Evolutionary conservation across 2,888 invertebrate genomes (phyloP).

Genomic region (Molanna angustata): DNA sequence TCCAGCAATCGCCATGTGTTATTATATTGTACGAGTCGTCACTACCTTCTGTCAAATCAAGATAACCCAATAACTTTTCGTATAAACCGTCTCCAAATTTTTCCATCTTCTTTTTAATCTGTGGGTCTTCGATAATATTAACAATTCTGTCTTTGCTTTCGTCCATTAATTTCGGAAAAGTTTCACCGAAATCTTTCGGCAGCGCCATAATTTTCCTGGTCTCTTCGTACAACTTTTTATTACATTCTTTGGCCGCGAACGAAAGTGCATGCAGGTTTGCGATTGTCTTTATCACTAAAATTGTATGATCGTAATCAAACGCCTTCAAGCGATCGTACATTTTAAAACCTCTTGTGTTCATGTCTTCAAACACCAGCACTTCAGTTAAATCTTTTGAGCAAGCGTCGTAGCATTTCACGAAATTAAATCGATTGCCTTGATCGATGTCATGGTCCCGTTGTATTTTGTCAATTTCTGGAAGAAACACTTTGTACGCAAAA

Average conservation of each 20-base stretch:
- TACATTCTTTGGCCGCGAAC: conserved; percentile 8
- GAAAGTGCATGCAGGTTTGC: conserved; percentile 19
- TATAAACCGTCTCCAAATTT: background rate
- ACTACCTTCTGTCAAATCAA: background rate
- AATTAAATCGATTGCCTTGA: conserved; percentile 19
- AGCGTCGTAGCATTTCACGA: conserved; percentile 11
- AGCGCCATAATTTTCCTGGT: no score
- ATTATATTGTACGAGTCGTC: background rate
- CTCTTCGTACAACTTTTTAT: background rate
- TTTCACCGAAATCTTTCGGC: background rate
- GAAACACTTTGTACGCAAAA: conserved; percentile 11
- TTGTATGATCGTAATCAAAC: conserved; percentile 22
- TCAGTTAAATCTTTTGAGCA: conserved; percentile 10
- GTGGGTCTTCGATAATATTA: conserved; percentile 7
- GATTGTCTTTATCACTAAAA: conserved; percentile 13
- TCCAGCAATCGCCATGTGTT: conserved; percentile 26
- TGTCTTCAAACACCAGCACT: conserved; percentile 22
- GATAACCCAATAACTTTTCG: background rate
- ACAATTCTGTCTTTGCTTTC: background rate
- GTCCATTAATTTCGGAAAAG: background rate
- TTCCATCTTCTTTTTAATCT: conserved; percentile 1
- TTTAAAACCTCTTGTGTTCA: conserved; percentile 14
- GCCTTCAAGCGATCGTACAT: conserved; percentile 21
- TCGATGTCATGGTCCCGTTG: conserved; percentile 28
- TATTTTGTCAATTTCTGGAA: conserved; percentile 18